Conservation (phyloP, 1,140 invertebrate genomes). For the Planococcus citri region DNA sequence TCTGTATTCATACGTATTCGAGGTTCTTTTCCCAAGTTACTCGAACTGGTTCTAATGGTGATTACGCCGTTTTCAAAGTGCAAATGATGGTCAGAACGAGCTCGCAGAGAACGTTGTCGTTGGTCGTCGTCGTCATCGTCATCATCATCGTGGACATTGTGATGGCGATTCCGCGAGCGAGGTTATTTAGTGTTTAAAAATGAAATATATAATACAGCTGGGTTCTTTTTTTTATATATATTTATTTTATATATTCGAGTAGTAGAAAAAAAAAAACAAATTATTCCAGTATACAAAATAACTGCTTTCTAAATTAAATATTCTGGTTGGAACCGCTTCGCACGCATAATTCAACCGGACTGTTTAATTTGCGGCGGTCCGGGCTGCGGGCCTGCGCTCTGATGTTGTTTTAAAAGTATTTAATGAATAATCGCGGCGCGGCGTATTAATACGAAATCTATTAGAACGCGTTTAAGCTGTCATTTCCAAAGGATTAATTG, state of each 20-base stretch:
- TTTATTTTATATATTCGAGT: neutral
- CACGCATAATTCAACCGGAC: slow-evolving; percentile 1
- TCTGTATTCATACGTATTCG: too few species aligned
- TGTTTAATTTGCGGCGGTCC: neutral
- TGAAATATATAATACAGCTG: neutral
- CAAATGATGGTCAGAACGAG: too few species aligned
- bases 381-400: neutral
- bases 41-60: too few species aligned
- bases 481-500: neutral
- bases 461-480: slow-evolving; percentile 2
- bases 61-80: too few species aligned
- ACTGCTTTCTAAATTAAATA: slow-evolving; percentile 8
- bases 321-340: neutral
- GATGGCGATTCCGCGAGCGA: too few species aligned
- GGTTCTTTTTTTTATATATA: neutral
- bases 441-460: neutral
- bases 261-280: neutral
- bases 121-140: too few species aligned
- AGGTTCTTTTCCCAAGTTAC: too few species aligned
- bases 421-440: neutral
- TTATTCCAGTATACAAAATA: slow-evolving; percentile 8
- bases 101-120: too few species aligned
- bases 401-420: slow-evolving; percentile 8
- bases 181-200: too few species aligned
- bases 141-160: too few species aligned